Conservation (phyloP, 2,888 invertebrate species). For the Papilio elwesi region DNA sequence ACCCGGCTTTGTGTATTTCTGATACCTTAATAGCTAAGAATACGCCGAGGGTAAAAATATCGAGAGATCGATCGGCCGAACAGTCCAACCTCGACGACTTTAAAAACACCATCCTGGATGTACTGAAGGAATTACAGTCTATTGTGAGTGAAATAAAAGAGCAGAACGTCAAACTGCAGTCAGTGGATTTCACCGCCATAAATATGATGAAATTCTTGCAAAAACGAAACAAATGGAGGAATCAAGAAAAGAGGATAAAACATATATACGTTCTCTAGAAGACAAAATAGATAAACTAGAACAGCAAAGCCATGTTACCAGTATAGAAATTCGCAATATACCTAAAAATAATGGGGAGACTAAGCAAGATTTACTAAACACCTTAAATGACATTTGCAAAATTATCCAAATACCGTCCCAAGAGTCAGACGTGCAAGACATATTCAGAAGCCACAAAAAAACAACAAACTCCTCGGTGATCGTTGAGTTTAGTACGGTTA, state of each 20-base stretch:
- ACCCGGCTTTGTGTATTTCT: neutral
- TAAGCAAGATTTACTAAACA: neutral
- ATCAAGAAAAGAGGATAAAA: conserved; percentile 9
- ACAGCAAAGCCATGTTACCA: neutral
- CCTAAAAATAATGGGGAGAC: conserved; percentile 3
- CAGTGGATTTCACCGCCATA: conserved; percentile 1
- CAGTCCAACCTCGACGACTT: neutral
- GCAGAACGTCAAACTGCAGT: conserved; percentile 7
- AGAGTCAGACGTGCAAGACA: neutral
- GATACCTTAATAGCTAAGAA: neutral
- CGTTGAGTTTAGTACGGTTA: neutral
- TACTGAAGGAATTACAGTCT: neutral
- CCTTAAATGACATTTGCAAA: neutral
- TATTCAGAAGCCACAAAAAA: neutral
- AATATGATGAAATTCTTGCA: conserved; percentile 7
- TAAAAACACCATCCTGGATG: neutral
- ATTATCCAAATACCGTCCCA: neutral
- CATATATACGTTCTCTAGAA: neutral
- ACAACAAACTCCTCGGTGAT: neutral
- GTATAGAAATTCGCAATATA: conserved; percentile 22
- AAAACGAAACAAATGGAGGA: conserved; percentile 3
- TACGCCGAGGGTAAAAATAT: neutral
- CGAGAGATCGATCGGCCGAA: neutral
- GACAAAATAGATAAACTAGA: conserved; percentile 2
- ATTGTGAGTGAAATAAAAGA: neutral